Conservation (phyloP, 1,140 invertebrate genomes). For the Psix sp. region DNA sequence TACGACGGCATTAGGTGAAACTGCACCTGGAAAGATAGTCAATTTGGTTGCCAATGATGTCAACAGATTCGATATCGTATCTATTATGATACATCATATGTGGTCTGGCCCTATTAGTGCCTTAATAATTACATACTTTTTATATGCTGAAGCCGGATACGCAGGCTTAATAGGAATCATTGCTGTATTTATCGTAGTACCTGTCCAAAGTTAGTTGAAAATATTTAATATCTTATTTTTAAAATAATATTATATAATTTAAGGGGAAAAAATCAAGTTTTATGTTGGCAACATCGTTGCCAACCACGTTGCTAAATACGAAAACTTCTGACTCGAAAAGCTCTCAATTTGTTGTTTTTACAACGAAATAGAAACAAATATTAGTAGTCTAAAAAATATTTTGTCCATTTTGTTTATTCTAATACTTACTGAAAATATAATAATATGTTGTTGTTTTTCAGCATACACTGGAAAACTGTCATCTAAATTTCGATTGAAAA, state of each 20-base stretch:
- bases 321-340: no score
- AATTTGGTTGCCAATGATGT: constrained; percentile 90
- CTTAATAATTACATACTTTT: constrained; percentile 80
- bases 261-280: no score
- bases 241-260: no score
- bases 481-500: constrained; percentile 80
- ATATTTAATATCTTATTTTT: background rate
- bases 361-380: no score
- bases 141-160: constrained; percentile 81
- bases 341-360: no score
- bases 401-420: no score
- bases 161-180: constrained; percentile 83
- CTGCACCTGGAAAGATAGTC: constrained; percentile 89
- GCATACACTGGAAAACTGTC: constrained; percentile 83
- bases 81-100: constrained; percentile 80
- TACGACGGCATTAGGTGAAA: constrained; percentile 83
- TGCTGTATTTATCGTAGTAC: constrained; percentile 83
- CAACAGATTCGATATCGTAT: constrained; percentile 81
- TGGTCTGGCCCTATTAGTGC: constrained; percentile 83
- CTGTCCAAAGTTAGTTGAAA: constrained; percentile 80
- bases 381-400: no score
- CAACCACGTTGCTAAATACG: no score
- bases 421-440: no score
- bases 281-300: no score
- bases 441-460: no score